Evolutionary conservation across 1,140 invertebrate genomes (phyloP).

Genomic region (Portunus trituberculatus): DNA sequence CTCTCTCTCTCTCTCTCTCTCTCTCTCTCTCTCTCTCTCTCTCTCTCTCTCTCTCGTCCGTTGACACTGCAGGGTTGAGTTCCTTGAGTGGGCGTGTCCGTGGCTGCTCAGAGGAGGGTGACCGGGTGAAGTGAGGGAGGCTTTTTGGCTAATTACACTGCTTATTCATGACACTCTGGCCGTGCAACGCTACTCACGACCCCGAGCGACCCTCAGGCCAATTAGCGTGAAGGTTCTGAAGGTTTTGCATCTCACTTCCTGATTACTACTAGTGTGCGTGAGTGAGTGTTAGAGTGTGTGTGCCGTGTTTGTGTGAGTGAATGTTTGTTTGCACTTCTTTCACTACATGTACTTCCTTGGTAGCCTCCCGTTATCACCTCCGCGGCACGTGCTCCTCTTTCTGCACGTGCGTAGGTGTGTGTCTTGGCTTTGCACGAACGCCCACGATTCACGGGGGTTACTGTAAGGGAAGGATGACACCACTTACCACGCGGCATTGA

Average conservation of each 20-base stretch:
- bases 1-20: neutral
- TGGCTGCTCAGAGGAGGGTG: neutral
- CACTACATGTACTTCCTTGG: no score
- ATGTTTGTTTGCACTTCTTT: neutral
- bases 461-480: no score
- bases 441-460: neutral
- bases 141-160: neutral
- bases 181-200: neutral
- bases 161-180: neutral
- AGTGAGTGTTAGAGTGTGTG: no score
- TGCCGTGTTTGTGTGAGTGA: neutral
- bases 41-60: neutral
- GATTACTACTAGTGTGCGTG: neutral
- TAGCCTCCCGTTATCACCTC: neutral
- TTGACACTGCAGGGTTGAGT: neutral
- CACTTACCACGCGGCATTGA: no score
- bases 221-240: neutral
- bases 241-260: neutral
- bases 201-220: neutral
- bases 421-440: neutral
- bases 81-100: neutral
- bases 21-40: constrained; percentile 2
- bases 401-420: neutral
- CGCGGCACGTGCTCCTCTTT: neutral
- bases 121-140: neutral